Evolutionary conservation across 2,888 invertebrate genomes (phyloP).

Genomic region (Anorthoa munda): DNA sequence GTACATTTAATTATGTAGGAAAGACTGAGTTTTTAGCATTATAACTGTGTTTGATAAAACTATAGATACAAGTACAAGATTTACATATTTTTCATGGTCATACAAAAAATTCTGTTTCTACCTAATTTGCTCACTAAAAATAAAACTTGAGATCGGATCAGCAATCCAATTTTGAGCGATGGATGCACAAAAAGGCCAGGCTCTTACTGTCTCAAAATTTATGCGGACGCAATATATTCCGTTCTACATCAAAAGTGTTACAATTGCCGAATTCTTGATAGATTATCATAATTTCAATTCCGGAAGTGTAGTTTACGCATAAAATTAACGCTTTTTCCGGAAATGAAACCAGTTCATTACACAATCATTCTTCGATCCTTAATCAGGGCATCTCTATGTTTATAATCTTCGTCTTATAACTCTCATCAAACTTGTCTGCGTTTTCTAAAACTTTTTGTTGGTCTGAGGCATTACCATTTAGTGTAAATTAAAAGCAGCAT

Average conservation of each 20-base stretch:
- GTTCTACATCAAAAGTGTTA: constrained; percentile 27
- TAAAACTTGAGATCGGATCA: neutral
- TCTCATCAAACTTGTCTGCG: neutral
- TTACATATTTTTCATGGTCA: too few species aligned
- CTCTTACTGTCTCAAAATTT: neutral
- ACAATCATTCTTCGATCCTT: constrained; percentile 7
- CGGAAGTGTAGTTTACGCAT: constrained; percentile 39
- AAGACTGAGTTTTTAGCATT: neutral
- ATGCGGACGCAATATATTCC: constrained; percentile 22
- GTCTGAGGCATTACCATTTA: constrained; percentile 25
- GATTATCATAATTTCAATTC: constrained; percentile 32
- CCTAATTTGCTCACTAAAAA: neutral
- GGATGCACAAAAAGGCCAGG: neutral
- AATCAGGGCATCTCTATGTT: constrained; percentile 3
- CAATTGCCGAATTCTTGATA: constrained; percentile 12
- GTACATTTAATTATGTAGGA: neutral
- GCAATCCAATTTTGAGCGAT: neutral
- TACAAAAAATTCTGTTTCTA: neutral
- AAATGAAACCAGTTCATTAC: constrained; percentile 46
- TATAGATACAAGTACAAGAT: too few species aligned
- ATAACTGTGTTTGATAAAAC: neutral
- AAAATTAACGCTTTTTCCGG: constrained; percentile 5
- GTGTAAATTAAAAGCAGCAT: constrained; percentile 13
- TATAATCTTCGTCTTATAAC: constrained; percentile 2
- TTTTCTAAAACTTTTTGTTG: neutral